Evolutionary conservation across 1,140 invertebrate species (phyloP), one percentile per base, ranked within the genome.

Genomic region (Drosophila sturtevanti): DNA sequence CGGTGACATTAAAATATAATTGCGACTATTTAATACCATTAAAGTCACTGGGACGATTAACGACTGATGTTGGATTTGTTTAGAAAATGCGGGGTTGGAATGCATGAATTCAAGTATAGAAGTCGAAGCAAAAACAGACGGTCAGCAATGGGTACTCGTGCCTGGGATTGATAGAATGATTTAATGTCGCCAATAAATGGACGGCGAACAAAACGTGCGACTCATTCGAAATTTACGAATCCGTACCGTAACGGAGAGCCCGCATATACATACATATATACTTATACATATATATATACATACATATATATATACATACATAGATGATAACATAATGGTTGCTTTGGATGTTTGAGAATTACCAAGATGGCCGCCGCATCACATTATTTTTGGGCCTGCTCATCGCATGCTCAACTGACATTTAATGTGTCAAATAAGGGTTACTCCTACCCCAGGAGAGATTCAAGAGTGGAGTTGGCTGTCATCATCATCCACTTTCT

Each of bases 1-100:
- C 12, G 65, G 58, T 77, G 61, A 63, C 84, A 87, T 87, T 87
- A 80, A 87, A 87, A 84, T 87, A 87, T 87, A 87, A 87, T 89
- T 87, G 84, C 79, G 84, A 80, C 84, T 87, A 89, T 87, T 89
- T 87, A 87, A 87, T 87, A 79, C 84, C 84, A 89, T 87, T 89
- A 79, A 89, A 89, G 84, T 82, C 84, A 87, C 68, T 87, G 79
- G 72, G 81, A 68, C 84, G 85, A 89, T 87, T 87, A 87, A 87
- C 89, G 84, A 87, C 82, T 82, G 82, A 87, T 89, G 82, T 72
- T 52, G 84, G 64, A 69, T 22, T n/a, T 44, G 22, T 35, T 51
- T 52, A 41, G 63, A 52, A 44, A 66, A 65, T 34, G 31, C 37
- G 48, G 59, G 44, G 52, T 34, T 21, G 12, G 21, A 35, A 51